Conservation (phyloP, 2,797 vertebrate genomes). For the Malurus leucopterus region DNA sequence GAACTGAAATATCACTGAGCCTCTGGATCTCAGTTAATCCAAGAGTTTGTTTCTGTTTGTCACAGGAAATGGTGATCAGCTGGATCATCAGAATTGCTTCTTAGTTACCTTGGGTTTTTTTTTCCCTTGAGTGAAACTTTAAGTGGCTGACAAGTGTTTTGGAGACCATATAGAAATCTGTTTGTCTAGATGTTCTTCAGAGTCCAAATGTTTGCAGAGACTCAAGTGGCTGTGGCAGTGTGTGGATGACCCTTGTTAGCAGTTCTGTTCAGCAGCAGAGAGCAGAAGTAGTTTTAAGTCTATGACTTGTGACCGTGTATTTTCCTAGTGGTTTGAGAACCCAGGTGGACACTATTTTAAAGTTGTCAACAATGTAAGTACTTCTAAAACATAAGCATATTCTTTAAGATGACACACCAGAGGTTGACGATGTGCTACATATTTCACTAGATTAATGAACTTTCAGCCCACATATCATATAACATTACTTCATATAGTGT, state of each 20-base stretch:
- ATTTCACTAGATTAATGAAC: constrained; percentile 56
- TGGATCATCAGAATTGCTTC: neutral
- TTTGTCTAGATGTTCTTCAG: constrained; percentile 10
- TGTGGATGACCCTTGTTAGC: neutral
- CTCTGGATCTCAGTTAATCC: neutral
- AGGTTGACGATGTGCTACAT: constrained; percentile 47
- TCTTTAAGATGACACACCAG: constrained; percentile 34
- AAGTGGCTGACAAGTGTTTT: neutral
- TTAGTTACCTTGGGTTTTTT: neutral
- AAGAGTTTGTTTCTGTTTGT: neutral
- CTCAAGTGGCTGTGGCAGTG: neutral
- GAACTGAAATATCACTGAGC: neutral
- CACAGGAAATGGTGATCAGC: neutral
- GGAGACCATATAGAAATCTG: neutral
- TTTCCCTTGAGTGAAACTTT: neutral
- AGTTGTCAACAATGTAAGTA: neutral
- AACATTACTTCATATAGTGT: constrained; percentile 70
- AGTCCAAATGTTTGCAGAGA: constrained; percentile 9
- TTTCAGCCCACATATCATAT: constrained; percentile 29
- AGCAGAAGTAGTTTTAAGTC: neutral
- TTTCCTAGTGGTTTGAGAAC: neutral
- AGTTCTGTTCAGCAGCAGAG: neutral
- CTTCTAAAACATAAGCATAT: constrained; percentile 25
- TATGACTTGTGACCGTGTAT: neutral
- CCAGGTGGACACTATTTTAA: constrained; percentile 3